Base-by-base conservation (phyloP, 2,797 vertebrate species). In the Hemitrygon akajei region DNA sequence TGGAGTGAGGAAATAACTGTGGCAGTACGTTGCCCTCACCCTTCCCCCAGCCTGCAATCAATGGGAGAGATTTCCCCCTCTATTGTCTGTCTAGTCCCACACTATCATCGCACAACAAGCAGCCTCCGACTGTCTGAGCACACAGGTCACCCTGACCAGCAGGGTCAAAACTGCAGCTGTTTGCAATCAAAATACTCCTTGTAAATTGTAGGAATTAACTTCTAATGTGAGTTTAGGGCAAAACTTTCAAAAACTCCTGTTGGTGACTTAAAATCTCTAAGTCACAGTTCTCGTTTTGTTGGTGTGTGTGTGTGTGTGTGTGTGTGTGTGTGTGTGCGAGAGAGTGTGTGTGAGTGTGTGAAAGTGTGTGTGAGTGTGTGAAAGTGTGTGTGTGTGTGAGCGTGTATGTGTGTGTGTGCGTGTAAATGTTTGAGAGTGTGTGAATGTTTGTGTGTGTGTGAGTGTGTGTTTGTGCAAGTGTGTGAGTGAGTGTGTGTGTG, bases 1-100 rank as follows among this genome's bases (percentile, higher is more conserved):
- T 40, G 63, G 89, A 91, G 66, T 40, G 18, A 93, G 69, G 69
- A 93, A 76, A 47, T 93, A 47, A 93, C 89, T 75, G 89, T 56
- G 71, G 37, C 22, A 47, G 89, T 40, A 75, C 27, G 16, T 30
- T 73, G 11, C 71, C 25, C 69, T 66, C 25, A 1, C 1, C 69
- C 34, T 10, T 14, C 82, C 89, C 89, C 16, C 47, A 91, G 22
- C 34, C 58, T n/a, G 34, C 60, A 93, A 93, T 93, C 91, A 76
- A 76, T 93, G 40, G 71, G 91, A n/a, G 40, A 93, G 9, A 93
- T n/a, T 73, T 93, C 71, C 91, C 69, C n/a, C n/a, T 69, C 91
- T 58, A 93, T 93, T 93, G 91, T 93, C 37, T 76, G 69, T 75
- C 91, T 93, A 27, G 91, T 93, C 91, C 71, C 91, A 93, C 91